Evolutionary conservation across 2,113 vertebrate genomes (phyloP).

Genomic region (Bucco capensis): DNA sequence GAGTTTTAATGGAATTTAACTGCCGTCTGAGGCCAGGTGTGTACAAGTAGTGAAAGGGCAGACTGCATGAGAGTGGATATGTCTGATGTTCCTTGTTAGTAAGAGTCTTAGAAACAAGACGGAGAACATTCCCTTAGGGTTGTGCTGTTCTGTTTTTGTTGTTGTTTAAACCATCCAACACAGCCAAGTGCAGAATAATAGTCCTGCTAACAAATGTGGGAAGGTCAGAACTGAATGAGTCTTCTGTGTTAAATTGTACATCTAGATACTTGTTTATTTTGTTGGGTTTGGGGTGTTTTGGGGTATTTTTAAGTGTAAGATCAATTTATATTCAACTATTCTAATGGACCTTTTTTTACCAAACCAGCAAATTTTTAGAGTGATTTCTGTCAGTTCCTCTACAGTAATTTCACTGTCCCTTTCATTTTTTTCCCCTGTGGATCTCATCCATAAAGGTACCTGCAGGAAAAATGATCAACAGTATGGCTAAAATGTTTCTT

Average conservation of each 20-base stretch:
- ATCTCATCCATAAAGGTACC: neutral
- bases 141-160: neutral
- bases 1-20: neutral
- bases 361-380: neutral
- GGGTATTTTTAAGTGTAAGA: neutral
- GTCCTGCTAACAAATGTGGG: neutral
- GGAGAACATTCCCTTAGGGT: neutral
- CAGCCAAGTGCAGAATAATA: neutral
- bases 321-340: neutral
- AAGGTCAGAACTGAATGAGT: neutral
- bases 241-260: neutral
- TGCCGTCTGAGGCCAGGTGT: neutral
- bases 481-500: neutral
- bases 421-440: neutral
- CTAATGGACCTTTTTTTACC: neutral
- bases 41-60: neutral
- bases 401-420: neutral
- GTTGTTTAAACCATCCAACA: neutral
- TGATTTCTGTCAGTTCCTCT: neutral
- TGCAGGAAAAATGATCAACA: neutral
- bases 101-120: neutral
- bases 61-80: neutral
- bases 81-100: neutral
- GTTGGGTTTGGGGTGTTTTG: rapidly evolving
- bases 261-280: neutral